Conservation (phyloP, 2,888 invertebrate species). For the Hirtodrosophila confusa region DNA sequence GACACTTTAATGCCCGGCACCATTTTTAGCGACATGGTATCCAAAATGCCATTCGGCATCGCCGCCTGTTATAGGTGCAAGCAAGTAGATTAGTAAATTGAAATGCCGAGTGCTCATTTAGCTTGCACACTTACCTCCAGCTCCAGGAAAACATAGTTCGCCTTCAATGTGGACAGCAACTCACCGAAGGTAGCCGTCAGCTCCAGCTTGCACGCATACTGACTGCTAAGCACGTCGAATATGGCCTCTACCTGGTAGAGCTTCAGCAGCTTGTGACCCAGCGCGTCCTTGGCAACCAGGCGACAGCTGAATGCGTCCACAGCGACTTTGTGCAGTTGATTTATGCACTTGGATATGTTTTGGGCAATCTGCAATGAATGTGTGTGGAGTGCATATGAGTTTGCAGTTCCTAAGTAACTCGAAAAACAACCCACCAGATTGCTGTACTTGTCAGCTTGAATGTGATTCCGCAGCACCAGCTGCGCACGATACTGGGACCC, state of each 20-base stretch:
- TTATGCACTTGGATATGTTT: constrained; percentile 81
- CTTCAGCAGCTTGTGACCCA: constrained; percentile 75
- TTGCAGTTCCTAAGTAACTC: background rate
- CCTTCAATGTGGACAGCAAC: constrained; percentile 79
- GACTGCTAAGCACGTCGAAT: constrained; percentile 79
- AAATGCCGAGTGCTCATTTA: constrained; percentile 6
- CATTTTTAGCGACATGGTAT: constrained; percentile 81
- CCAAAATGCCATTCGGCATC: constrained; percentile 80
- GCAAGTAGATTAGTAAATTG: constrained; percentile 14
- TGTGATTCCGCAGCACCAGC: constrained; percentile 83
- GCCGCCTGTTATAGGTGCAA: constrained; percentile 69
- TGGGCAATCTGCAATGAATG: constrained; percentile 76
- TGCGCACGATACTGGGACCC: constrained; percentile 81
- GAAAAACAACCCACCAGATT: constrained; percentile 81
- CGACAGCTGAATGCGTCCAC: constrained; percentile 82
- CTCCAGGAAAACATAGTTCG: constrained; percentile 81
- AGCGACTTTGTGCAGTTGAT: constrained; percentile 71
- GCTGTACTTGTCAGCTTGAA: constrained; percentile 83
- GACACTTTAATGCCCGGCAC: constrained; percentile 83
- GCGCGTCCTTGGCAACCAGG: constrained; percentile 76
- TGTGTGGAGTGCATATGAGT: background rate
- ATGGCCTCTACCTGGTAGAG: constrained; percentile 79
- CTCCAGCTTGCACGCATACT: constrained; percentile 82
- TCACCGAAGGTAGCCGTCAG: constrained; percentile 79
- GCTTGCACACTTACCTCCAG: constrained; percentile 75